These are phyloP conservation scores for Palythoa heliodiscus DNA, from an alignment of 92 coral and sea anemone species.

Conservation along the genomic window DNA sequence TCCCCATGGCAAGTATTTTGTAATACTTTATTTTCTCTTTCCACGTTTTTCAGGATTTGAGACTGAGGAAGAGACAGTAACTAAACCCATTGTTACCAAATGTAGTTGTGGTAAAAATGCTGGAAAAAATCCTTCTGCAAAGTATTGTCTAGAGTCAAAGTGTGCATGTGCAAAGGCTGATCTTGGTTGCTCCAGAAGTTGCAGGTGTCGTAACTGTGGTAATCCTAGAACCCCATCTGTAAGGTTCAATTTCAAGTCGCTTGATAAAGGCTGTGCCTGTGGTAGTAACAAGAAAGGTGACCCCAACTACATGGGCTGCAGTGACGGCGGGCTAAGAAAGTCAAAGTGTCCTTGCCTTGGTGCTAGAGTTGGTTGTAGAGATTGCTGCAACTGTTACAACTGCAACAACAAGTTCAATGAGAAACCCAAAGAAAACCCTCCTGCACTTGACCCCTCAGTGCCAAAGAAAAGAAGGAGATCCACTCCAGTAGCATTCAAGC, in stretches of 20 bases:
- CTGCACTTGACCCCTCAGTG: constrained; percentile 19
- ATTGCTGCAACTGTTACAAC: constrained; percentile 32
- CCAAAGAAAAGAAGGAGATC: constrained; percentile 36
- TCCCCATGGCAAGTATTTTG: neutral
- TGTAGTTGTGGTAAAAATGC: constrained; percentile 38
- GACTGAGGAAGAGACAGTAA: neutral
- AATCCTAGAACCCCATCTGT: constrained; percentile 17
- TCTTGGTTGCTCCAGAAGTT: constrained; percentile 40
- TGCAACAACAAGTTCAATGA: constrained; percentile 38
- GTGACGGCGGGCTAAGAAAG: constrained; percentile 20
- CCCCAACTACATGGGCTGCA: constrained; percentile 28
- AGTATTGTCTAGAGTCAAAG: constrained; percentile 24
- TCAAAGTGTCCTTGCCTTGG: constrained; percentile 48
- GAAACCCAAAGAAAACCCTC: constrained; percentile 12
- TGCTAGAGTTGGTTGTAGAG: constrained; percentile 38
- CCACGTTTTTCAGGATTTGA: neutral
- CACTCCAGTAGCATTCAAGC: constrained; percentile 32
- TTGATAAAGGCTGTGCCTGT: constrained; percentile 41
- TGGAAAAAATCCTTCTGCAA: neutral
- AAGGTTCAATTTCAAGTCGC: neutral
- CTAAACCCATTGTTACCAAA: neutral
- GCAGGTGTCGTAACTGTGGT: constrained; percentile 40
- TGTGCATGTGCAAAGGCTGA: constrained; percentile 39
- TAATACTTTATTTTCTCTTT: neutral
- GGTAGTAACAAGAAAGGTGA: constrained; percentile 44